Conservation (phyloP, 2,113 vertebrate species). For the Puffinus mauretanicus region DNA sequence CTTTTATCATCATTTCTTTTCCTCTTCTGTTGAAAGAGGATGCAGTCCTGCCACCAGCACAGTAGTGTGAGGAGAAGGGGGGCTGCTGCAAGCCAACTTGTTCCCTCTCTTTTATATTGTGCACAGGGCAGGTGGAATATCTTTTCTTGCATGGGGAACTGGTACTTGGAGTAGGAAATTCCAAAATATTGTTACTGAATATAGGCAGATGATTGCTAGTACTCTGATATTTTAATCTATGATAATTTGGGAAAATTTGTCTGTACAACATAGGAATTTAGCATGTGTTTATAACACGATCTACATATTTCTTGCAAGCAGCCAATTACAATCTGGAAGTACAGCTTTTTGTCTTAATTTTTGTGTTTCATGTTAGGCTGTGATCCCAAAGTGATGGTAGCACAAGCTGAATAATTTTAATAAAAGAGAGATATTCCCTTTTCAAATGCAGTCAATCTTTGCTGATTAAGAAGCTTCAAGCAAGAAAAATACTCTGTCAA, state of each 20-base stretch:
- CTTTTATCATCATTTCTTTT: not conserved
- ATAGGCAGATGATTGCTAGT: not conserved
- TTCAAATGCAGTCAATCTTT: not conserved
- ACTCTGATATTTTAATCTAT: not conserved
- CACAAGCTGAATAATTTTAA: not conserved
- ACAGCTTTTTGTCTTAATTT: not conserved
- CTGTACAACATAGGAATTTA: not conserved
- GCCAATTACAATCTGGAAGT: not conserved
- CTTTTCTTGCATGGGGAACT: not conserved
- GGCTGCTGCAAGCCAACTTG: not conserved
- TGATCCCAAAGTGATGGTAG: not conserved
- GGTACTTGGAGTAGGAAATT: not conserved
- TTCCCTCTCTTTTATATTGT: not conserved
- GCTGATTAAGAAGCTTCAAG: not conserved
- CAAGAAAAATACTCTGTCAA: not conserved
- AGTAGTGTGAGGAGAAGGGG: not conserved
- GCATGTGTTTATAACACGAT: not conserved
- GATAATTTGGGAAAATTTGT: not conserved
- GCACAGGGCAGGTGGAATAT: not conserved
- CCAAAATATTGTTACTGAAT: not conserved
- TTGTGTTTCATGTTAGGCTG: not conserved
- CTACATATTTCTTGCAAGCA: not conserved
- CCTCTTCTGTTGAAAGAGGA: not conserved
- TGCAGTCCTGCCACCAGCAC: not conserved
- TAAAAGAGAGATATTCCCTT: not conserved